Percentiles rank a stretch among this genome's conserved stretches.
Evolutionary conservation across 2,797 vertebrate species (phyloP).

Genomic region (Corythornis leucogaster): DNA sequence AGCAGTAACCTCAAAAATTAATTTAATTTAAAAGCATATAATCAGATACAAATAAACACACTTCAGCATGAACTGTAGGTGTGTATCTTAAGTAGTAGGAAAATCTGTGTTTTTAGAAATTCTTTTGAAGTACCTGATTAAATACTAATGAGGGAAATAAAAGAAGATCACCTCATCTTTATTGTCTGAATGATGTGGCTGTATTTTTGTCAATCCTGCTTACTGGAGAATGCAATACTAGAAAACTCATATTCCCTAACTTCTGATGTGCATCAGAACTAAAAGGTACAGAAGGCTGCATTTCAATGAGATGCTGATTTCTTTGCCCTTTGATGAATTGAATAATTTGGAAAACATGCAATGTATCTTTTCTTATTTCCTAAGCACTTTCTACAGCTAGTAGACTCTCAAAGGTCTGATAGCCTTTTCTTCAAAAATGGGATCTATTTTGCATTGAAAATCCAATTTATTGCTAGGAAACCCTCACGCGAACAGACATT

Average conservation of each 20-base stretch:
- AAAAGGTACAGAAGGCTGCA: neutral
- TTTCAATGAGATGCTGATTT: constrained; percentile 22
- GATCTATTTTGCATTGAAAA: constrained; percentile 47
- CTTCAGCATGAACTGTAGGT: constrained; percentile 14
- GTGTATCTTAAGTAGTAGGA: neutral
- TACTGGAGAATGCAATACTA: neutral
- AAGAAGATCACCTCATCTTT: neutral
- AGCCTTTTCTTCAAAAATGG: constrained; percentile 41
- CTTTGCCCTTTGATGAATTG: neutral
- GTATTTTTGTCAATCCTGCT: neutral
- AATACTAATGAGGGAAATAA: neutral
- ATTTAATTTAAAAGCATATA: constrained; percentile 70
- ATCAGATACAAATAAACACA: constrained; percentile 56
- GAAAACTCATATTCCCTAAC: neutral
- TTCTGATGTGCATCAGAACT: neutral
- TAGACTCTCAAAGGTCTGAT: neutral
- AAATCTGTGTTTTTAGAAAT: constrained; percentile 23
- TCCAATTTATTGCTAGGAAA: constrained; percentile 63
- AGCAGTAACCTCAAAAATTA: constrained; percentile 47
- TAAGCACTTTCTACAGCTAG: neutral
- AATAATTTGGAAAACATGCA: neutral
- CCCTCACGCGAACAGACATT: constrained; percentile 1
- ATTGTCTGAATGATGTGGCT: neutral
- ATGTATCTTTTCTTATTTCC: neutral
- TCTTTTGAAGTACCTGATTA: constrained; percentile 11